Evolutionary conservation across 2,888 invertebrate species (phyloP).

Genomic region (Callyntrura sp.): DNA sequence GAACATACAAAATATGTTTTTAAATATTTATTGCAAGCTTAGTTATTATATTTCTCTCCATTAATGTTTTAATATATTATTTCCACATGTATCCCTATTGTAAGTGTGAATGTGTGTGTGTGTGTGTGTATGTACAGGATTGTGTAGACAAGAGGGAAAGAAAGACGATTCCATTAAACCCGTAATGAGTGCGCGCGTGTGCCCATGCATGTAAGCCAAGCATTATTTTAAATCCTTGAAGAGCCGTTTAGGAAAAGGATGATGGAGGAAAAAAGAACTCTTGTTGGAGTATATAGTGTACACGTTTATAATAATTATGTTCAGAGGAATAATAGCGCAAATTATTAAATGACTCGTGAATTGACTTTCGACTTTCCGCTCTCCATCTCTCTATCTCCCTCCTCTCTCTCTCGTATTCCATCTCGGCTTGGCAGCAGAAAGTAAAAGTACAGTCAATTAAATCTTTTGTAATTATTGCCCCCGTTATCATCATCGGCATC

Average conservation of each 20-base stretch:
- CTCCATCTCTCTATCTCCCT: too few relatives aligned
- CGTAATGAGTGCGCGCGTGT: slow-evolving; percentile 38
- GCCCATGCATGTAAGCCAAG: slow-evolving; percentile 31
- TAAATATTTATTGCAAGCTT: too few relatives aligned
- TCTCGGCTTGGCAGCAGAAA: background rate
- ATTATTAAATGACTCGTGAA: slow-evolving; percentile 69
- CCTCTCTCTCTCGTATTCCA: too few relatives aligned
- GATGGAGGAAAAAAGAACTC: background rate
- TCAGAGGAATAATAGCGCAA: slow-evolving; percentile 22
- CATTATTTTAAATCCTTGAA: slow-evolving; percentile 37
- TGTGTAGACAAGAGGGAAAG: background rate
- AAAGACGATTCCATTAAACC: slow-evolving; percentile 23
- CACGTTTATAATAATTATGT: background rate
- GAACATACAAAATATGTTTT: too few relatives aligned
- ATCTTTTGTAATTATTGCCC: slow-evolving; percentile 51
- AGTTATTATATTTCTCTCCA: slow-evolving; percentile 18
- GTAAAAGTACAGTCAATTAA: slow-evolving; percentile 61
- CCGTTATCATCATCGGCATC: slow-evolving; percentile 26
- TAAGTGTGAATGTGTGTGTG: background rate
- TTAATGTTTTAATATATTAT: slow-evolving; percentile 3
- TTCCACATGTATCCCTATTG: background rate
- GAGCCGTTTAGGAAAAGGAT: slow-evolving; percentile 17
- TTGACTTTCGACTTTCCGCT: slow-evolving; percentile 30
- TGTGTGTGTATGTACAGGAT: background rate
- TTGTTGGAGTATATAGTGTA: slow-evolving; percentile 1